Evolutionary conservation across 2,888 invertebrate species (phyloP).

Genomic region (Drosophila mettleri): DNA sequence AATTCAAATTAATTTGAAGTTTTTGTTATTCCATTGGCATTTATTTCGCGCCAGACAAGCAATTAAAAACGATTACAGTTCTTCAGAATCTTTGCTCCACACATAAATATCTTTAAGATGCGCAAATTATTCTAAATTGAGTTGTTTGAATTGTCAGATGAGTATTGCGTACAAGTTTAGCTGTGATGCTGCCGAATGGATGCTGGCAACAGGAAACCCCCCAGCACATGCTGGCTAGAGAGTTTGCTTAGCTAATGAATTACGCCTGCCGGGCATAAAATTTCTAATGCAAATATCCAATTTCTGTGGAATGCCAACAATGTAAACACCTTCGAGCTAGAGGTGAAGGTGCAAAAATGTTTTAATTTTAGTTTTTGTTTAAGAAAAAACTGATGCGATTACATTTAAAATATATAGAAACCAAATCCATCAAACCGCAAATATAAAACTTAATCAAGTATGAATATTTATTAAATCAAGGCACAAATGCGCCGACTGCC

Average conservation of each 20-base stretch:
- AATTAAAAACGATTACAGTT: slow-evolving; percentile 54
- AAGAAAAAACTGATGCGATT: no score
- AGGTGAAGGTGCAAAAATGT: slow-evolving; percentile 42
- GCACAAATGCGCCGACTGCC: slow-evolving; percentile 37
- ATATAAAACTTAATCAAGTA: slow-evolving; percentile 38
- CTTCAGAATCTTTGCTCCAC: slow-evolving; percentile 12
- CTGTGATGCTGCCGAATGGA: slow-evolving; percentile 4
- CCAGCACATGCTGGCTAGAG: slow-evolving; percentile 19
- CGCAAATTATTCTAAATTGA: slow-evolving; percentile 52
- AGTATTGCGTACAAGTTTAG: slow-evolving; percentile 27
- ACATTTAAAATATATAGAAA: slow-evolving; percentile 19
- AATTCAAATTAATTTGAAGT: slow-evolving; percentile 25
- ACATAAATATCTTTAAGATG: slow-evolving; percentile 45
- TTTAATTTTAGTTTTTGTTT: slow-evolving; percentile 1
- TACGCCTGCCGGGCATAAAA: slow-evolving; percentile 28
- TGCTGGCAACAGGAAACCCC: slow-evolving; percentile 30
- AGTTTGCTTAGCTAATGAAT: slow-evolving; percentile 55
- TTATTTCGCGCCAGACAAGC: slow-evolving; percentile 22
- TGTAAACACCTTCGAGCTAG: slow-evolving; percentile 40
- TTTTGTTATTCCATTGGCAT: slow-evolving; percentile 21
- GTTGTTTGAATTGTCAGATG: slow-evolving; percentile 32
- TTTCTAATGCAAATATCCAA: slow-evolving; percentile 49
- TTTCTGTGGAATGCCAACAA: slow-evolving; percentile 49
- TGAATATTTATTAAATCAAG: slow-evolving; percentile 49
- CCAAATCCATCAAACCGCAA: slow-evolving; percentile 38